Evolutionary conservation across 2,797 vertebrate species (phyloP).

Genomic region (Erpetoichthys calabaricus): DNA sequence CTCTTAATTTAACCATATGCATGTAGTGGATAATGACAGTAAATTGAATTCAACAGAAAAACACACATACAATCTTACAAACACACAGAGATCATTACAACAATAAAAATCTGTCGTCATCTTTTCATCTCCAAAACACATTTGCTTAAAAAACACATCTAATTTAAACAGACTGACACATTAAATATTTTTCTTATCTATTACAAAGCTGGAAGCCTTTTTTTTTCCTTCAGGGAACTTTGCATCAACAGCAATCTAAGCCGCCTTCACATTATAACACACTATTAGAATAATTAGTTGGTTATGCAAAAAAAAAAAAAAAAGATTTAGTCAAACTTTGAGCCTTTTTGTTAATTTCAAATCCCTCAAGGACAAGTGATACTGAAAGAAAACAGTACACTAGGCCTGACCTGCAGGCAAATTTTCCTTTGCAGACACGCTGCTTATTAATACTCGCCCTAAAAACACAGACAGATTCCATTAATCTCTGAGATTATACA

Average conservation of each 20-base stretch:
- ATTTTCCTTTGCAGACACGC: not conserved
- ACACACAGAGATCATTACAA: no score
- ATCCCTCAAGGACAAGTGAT: not conserved
- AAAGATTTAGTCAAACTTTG: constrained; percentile 1
- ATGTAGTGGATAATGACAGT: no score
- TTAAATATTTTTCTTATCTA: no score
- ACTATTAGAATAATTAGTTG: not conserved
- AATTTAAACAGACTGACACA: no score
- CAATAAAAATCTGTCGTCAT: no score
- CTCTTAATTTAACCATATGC: no score
- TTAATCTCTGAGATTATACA: not conserved
- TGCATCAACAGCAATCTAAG: not conserved
- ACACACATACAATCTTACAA: no score
- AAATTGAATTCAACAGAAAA: no score
- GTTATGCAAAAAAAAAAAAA: not conserved
- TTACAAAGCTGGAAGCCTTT: no score
- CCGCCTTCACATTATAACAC: not conserved
- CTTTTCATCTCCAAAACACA: no score
- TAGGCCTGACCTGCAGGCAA: not conserved
- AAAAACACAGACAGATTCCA: not conserved
- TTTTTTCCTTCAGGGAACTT: not conserved
- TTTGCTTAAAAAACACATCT: no score
- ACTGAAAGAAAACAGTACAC: not conserved
- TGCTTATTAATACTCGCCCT: constrained; percentile 1
- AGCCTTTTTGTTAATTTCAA: not conserved